Evolutionary conservation across 2,113 vertebrate genomes (phyloP).

Genomic region (Rhynchomys soricoides): DNA sequence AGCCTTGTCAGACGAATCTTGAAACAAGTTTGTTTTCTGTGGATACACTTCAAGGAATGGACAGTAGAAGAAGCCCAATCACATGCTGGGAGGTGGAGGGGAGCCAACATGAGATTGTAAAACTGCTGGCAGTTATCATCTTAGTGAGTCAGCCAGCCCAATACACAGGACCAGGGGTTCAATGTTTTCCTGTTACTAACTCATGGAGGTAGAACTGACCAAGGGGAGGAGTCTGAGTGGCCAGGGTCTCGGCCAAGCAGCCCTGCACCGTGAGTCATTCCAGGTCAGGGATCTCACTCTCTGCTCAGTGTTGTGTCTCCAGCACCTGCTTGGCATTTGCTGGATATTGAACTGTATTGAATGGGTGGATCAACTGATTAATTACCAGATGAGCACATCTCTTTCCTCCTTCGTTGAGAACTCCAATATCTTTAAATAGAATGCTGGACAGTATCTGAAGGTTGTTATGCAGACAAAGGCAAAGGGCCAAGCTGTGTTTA

Average conservation of each 20-base stretch:
- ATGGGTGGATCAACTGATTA: constrained; percentile 4
- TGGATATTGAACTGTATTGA: constrained; percentile 5
- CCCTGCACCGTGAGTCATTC: constrained; percentile 40
- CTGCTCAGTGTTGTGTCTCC: background rate
- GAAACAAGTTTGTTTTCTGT: constrained; percentile 76
- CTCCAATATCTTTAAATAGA: background rate
- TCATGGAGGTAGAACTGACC: constrained; percentile 49
- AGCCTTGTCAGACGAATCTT: constrained; percentile 69
- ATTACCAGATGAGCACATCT: background rate
- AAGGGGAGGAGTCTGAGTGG: constrained; percentile 22
- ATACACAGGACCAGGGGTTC: constrained; percentile 28
- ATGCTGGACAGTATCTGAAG: background rate
- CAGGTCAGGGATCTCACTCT: constrained; percentile 55
- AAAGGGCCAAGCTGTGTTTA: constrained; percentile 8
- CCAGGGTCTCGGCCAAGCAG: background rate
- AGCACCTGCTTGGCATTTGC: constrained; percentile 44
- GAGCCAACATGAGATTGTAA: constrained; percentile 68
- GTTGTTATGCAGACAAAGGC: constrained; percentile 18
- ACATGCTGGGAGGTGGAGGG: constrained; percentile 60
- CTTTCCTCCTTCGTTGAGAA: constrained; percentile 27
- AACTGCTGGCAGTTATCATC: constrained; percentile 62
- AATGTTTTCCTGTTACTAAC: constrained; percentile 61
- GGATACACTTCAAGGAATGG: constrained; percentile 72
- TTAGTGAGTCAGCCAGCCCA: constrained; percentile 43
- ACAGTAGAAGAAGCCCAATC: constrained; percentile 46